Conservation (phyloP, 2,113 vertebrate genomes). For the Sphaerodactylus townsendi region DNA sequence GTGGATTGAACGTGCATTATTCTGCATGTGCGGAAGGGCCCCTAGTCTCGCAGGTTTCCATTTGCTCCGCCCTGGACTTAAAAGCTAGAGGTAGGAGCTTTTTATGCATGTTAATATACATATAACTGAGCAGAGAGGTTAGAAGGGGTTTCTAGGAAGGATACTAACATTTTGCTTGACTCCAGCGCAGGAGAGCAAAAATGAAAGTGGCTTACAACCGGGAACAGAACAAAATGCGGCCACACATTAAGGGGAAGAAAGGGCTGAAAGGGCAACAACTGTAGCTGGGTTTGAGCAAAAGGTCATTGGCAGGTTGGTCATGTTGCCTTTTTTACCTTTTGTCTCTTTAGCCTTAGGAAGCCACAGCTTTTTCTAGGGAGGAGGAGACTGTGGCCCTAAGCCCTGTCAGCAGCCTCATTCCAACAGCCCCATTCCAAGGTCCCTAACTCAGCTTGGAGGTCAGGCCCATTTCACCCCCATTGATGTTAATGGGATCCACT, state of each 20-base stretch:
- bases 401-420: neutral
- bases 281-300: neutral
- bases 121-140: too few relatives aligned
- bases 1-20: too few relatives aligned
- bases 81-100: neutral
- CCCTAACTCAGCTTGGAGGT: neutral
- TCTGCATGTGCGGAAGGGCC: too few relatives aligned
- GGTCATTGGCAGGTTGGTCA: neutral
- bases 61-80: neutral
- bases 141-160: neutral
- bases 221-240: neutral
- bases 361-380: neutral
- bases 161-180: too few relatives aligned
- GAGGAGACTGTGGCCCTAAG: neutral
- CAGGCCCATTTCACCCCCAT: neutral
- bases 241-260: neutral
- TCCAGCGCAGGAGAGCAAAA: neutral
- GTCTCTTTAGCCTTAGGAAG: too few relatives aligned
- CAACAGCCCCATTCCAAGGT: neutral
- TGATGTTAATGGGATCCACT: neutral
- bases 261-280: neutral
- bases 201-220: neutral
- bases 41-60: neutral
- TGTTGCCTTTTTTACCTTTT: neutral
- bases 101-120: too few relatives aligned